Evolutionary conservation across 2,113 vertebrate species (phyloP), one percentile per base, ranked within the genome.

Genomic region (Larimichthys polyactis): DNA sequence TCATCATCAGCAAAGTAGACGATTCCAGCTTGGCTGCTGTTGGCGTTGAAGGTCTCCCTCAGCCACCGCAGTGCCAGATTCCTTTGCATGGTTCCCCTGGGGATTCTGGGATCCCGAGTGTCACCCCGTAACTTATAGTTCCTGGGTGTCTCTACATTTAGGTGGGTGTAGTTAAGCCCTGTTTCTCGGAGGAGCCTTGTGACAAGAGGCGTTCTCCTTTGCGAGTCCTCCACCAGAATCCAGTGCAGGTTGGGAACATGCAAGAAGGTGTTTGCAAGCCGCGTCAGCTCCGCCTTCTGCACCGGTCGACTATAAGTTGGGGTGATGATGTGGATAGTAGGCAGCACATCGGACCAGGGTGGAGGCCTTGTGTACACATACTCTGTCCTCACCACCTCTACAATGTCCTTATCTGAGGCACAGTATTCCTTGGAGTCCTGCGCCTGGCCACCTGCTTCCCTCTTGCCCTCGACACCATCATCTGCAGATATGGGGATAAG

Each of bases 371-470:
- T 99, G 83, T 99, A 99, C 81, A 99, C 98, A 0, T 99, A 99
- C 87, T 99, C 98, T 40, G 98, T 99, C 94, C 98, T 97, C 91
- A 99, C 97, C 94, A 99, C 98, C 94, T 99, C 98, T 94, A 99
- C 98, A 32, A 99, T 99, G 95, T 98, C 98, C 81, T 97, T 97
- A 90, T 98, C 98, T 0, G 97, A 98, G 89, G 97, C 95, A 93
- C 98, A 99, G 93, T 97, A 99, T 92, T 99, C 98, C 94, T 97
- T 97, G 84, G 97, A 97, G 94, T 99, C 98, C 5, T 95, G 86
- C 8, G 95, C 96, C 66, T 95, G 95, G 11, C 95, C 90, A 0
- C 92, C 92, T 0, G 90, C 84, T 81, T 97, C 96, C 32, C 94
- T 96, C 86, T 95, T 96, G 77, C 95, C 94, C 54, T 98, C 98